Base-by-base conservation (phyloP, 2,888 invertebrate species). In the Drosophila mimica region DNA sequence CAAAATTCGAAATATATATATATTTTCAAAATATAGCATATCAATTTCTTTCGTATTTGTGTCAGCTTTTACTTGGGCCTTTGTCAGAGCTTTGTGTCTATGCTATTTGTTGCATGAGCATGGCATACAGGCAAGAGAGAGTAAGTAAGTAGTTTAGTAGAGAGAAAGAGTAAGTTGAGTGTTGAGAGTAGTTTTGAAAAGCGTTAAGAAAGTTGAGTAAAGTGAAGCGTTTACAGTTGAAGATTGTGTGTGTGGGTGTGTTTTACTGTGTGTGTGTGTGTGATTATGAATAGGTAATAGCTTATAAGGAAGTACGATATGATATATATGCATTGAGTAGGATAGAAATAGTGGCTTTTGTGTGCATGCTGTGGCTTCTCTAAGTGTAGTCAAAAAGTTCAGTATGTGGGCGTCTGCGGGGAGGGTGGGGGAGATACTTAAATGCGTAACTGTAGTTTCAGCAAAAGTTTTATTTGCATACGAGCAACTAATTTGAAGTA, bases 401-500 rank as follows among this genome's bases (percentile, higher is more conserved):
- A n/a, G 48, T 58, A 33, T 31, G 36, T 49, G 33, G 33, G 7
- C 7, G 11, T 28, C 20, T 38, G 49, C 34, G 52, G 30, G 11
- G 31, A 28, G 20, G 30, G 15, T n/a, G 34, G n/a, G 52, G 38
- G 36, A 28, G 28, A 43, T 56, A 36, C 40, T 57, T 56, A 46
- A 34, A 56, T 67, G 52, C 34, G 36, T 34, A 25, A 46, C 31
- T 51, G 28, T 65, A 59, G 62, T 59, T 64, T 58, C 25, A 38
- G 64, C 33, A 46, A 68, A 74, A 78, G 70, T 79, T 79, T 63
- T 75, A 72, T 75, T 78, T 78, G 75, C 68, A 68, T 78, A 75
- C 67, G 48, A 75, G 68, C 49, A 75, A 78, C 75, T 78, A 78
- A 78, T 78, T 78, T 68, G 60, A 78, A 75, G 71, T 65, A 75